These are phyloP conservation scores for Neoascia interrupta DNA, from an alignment of 2,888 invertebrate species.

Conservation along the genomic window DNA sequence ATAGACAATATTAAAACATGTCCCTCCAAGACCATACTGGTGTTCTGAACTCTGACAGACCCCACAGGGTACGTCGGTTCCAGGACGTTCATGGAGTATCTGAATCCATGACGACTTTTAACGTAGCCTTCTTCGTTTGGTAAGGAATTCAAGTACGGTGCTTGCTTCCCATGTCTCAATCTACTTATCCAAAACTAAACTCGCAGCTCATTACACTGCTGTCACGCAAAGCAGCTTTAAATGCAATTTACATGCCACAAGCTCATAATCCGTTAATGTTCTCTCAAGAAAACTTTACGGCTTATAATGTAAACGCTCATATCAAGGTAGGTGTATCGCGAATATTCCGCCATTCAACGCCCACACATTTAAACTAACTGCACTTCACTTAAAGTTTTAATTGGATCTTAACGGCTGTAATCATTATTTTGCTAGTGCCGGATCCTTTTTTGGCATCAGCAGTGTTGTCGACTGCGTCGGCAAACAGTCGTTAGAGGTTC, in stretches of 20 bases:
- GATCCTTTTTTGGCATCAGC: slow-evolving; percentile 29
- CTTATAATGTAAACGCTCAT: slow-evolving; percentile 22
- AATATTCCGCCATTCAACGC: not conserved
- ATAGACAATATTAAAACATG: no score
- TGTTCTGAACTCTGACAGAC: no score
- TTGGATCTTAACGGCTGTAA: slow-evolving; percentile 65
- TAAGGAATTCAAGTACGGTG: no score
- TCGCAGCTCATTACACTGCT: no score
- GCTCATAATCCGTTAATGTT: slow-evolving; percentile 23
- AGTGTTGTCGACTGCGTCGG: not conserved
- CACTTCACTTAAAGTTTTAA: slow-evolving; percentile 64
- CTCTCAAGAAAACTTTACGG: slow-evolving; percentile 12
- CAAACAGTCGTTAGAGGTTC: slow-evolving; percentile 68
- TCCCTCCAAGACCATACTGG: no score
- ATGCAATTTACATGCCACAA: slow-evolving; percentile 34
- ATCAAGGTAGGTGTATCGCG: not conserved
- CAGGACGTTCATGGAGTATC: no score
- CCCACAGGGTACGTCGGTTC: no score
- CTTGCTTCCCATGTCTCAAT: no score
- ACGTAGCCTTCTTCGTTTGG: no score
- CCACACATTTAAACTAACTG: slow-evolving; percentile 45
- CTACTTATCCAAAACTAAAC: no score
- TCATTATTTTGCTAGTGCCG: slow-evolving; percentile 56
- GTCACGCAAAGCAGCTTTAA: no score
- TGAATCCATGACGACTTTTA: no score